Evolutionary conservation across 2,113 vertebrate genomes (phyloP), one percentile per base, ranked within the genome.

Genomic region (Fukomys damarensis): DNA sequence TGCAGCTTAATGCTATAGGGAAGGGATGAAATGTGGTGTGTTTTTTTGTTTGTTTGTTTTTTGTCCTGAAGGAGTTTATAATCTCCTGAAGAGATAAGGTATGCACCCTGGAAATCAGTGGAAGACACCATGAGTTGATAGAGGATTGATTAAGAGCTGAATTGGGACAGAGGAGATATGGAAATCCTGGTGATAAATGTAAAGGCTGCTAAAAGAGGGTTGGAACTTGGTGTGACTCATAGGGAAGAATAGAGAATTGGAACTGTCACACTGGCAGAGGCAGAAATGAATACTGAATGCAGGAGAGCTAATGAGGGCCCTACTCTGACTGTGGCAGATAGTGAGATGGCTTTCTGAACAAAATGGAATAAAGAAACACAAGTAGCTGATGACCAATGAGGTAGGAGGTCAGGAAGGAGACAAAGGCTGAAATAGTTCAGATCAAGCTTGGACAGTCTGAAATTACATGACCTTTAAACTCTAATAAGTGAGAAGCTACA

Each of bases 391-490:
- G 26, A 74, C 65, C 70, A 41, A 3, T 38, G 56, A 30, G 22
- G 14, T 12, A 10, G 28, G 74, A 54, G 32, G 16, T 77, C 7
- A 7, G 35, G 46, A 58, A 41, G 32, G 30, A 93, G 54, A 74
- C 2, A 41, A 89, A 89, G 14, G 22, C 5, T 56, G 10, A 70
- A 91, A 56, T 24, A 32, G 28, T 81, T 81, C 65, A 58, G 8
- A 5, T 11, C n/a, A 59, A 77, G 7, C n/a, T 68, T 46, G 11
- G 5, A 32, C 70, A 89, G 28, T 13, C 58, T 89, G 28, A 90
- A 94, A 83, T 59, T 84, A 80, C 28, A n/a, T 84, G 32, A 77
- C 38, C 20, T 90, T 87, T 87, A 74, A 79, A 12, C 14, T 87
- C 35, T 10, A 72, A 22, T n/a, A 85, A 91, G 20, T 22, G 26